phyloP scores from a whole-genome alignment of 2,113 vertebrate species.

The Procavia capensis region DNA sequence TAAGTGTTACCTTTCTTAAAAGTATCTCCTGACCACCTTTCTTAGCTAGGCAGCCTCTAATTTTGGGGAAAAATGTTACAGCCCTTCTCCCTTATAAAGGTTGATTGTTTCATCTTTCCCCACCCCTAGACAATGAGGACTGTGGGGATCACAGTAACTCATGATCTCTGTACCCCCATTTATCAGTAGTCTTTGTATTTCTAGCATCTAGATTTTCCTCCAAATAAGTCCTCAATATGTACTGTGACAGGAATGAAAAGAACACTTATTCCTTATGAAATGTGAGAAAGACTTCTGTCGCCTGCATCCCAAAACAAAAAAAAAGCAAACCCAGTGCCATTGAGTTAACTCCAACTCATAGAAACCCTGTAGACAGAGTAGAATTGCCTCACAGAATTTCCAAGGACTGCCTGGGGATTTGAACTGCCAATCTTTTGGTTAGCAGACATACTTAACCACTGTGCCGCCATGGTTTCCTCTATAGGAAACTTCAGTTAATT shows the following conservation, averaged over 20 bases:
- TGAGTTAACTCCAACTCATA: too few species aligned
- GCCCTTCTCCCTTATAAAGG: not conserved
- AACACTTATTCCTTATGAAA: conserved; percentile 7
- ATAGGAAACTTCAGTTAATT: not conserved
- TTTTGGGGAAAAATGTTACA: not conserved
- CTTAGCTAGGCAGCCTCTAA: not conserved
- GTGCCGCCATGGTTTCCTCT: too few species aligned
- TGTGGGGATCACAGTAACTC: not conserved
- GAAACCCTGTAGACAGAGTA: too few species aligned
- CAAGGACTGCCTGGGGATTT: too few species aligned
- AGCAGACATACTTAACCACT: too few species aligned
- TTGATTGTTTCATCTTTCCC: not conserved
- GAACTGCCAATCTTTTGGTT: too few species aligned
- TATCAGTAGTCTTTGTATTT: not conserved
- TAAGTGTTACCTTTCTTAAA: not conserved
- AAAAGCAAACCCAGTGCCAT: too few species aligned
- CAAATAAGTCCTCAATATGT: not conserved
- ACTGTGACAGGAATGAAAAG: not conserved
- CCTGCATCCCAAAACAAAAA: too few species aligned
- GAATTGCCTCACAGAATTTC: too few species aligned
- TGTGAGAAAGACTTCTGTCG: not conserved
- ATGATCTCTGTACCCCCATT: not conserved
- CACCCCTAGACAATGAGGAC: not conserved
- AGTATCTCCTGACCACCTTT: not conserved
- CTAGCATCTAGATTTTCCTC: not conserved